Conservation (phyloP, 2,113 vertebrate species). For the Mormoops blainvillei region DNA sequence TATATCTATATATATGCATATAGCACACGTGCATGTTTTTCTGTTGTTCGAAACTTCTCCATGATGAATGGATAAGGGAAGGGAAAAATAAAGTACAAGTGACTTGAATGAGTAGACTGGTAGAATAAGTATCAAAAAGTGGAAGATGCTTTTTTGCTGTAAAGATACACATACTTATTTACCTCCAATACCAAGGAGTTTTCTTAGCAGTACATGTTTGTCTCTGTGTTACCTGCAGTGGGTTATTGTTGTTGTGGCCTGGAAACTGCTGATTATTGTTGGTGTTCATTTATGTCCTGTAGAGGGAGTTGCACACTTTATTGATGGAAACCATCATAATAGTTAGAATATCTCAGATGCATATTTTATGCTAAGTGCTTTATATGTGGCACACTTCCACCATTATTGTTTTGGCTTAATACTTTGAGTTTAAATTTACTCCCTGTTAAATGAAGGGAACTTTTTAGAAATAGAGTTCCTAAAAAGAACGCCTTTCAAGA, state of each 20-base stretch:
- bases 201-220: background rate
- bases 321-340: background rate
- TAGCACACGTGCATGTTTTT: background rate
- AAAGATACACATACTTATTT: background rate
- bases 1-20: background rate
- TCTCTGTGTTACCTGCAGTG: background rate
- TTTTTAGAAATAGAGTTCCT: background rate
- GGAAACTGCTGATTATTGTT: background rate
- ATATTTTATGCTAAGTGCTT: background rate
- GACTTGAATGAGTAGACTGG: background rate
- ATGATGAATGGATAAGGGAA: background rate
- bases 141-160: background rate
- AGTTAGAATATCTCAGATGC: background rate
- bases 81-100: background rate
- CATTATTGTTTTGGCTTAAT: slow-evolving; percentile 8
- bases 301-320: background rate
- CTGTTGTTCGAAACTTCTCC: background rate
- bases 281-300: background rate
- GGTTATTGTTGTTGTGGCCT: background rate
- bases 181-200: background rate
- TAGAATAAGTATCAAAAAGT: background rate
- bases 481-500: background rate
- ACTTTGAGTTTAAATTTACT: slow-evolving; percentile 20
- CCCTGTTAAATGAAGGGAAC: background rate
- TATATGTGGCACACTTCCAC: background rate